Evolutionary conservation across 2,113 vertebrate genomes (phyloP).

Genomic region (Chrysemys picta): DNA sequence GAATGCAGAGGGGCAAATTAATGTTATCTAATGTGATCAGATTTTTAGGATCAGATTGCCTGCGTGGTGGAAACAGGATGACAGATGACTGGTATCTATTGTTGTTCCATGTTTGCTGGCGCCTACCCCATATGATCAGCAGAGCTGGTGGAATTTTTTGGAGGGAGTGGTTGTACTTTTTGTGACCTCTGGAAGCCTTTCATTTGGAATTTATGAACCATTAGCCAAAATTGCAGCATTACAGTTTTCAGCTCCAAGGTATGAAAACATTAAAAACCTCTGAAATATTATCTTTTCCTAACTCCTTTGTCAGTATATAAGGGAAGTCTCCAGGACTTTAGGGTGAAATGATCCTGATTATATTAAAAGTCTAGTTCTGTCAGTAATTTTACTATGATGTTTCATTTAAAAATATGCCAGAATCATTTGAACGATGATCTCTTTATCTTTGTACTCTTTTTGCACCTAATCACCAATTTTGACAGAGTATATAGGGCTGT

Average conservation of each 20-base stretch:
- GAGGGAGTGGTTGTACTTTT: neutral
- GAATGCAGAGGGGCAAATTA: neutral
- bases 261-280: neutral
- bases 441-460: neutral
- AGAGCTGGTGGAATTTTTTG: neutral
- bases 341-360: neutral
- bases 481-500: neutral
- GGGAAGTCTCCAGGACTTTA: neutral
- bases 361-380: neutral
- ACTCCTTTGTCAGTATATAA: neutral
- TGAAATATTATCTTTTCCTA: neutral
- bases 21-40: neutral
- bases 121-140: neutral
- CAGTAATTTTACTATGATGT: neutral
- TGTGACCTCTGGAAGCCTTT: neutral
- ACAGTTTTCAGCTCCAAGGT: neutral
- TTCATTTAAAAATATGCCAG: neutral
- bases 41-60: neutral
- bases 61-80: neutral
- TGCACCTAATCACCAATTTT: neutral
- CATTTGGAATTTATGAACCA: neutral
- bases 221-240: neutral
- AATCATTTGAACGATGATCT: neutral
- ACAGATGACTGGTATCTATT: neutral
- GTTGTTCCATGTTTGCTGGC: neutral